A percentile compares a stretch with the other conserved stretches of the same genome.
Evolutionary conservation across 2,888 invertebrate genomes (phyloP).

Genomic region (Orgyia antiqua): DNA sequence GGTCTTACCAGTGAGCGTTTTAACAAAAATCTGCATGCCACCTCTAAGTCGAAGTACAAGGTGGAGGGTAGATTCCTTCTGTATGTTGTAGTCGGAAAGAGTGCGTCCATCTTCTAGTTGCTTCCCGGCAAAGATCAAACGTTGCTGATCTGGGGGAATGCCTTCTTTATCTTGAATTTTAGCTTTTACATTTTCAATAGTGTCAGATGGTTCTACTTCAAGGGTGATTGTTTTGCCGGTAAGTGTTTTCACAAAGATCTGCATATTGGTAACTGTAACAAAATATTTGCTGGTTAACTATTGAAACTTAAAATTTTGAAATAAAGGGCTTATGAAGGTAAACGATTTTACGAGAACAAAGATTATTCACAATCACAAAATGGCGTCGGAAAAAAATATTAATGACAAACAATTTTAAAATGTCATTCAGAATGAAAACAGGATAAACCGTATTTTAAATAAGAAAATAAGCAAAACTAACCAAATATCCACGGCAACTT

Average conservation of each 20-base stretch:
- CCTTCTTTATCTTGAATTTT: conserved; percentile 33
- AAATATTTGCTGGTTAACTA: no score
- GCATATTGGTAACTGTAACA: conserved; percentile 56
- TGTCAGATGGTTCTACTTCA: conserved; percentile 35
- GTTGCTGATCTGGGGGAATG: conserved; percentile 34
- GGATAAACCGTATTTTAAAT: no score
- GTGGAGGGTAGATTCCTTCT: conserved; percentile 32
- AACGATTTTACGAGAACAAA: conserved; percentile 48
- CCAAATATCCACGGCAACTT: no score
- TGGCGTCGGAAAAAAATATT: no score
- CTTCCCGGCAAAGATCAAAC: conserved; percentile 32
- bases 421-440: conserved; percentile 4
- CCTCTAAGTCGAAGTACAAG: conserved; percentile 29
- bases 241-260: conserved; percentile 53
- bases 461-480: no score
- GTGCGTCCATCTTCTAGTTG: conserved; percentile 33
- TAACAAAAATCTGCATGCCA: conserved; percentile 92
- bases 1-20: conserved; percentile 92
- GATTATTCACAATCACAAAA: conserved; percentile 63
- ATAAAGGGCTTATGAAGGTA: conserved; percentile 11
- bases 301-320: conserved; percentile 43
- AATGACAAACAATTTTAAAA: no score
- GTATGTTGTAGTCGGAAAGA: conserved; percentile 31
- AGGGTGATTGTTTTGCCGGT: conserved; percentile 42
- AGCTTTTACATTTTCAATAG: conserved; percentile 34